These are phyloP conservation scores for Coregonus ussuriensis DNA, from an alignment of 2,797 vertebrate genomes.

Conservation along the genomic window DNA sequence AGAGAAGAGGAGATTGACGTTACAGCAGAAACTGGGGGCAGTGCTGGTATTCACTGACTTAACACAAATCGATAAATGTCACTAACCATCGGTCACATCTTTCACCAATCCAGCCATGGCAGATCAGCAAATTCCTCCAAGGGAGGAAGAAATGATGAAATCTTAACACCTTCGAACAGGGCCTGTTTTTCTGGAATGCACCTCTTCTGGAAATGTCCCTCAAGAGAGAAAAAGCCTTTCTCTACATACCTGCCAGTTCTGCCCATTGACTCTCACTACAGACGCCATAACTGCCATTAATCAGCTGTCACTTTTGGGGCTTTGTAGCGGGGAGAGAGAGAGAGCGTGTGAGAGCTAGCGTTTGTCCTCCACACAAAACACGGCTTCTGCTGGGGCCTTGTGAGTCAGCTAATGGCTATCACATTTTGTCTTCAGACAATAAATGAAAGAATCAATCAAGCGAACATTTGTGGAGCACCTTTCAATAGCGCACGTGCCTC, in stretches of 20 bases:
- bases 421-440: conserved; percentile 56
- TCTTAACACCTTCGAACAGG: too few species aligned
- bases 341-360: neutral
- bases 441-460: conserved; percentile 63
- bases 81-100: neutral
- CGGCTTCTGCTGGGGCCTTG: conserved; percentile 17
- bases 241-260: neutral
- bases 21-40: too few species aligned
- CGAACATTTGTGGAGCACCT: too few species aligned
- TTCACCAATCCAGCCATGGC: neutral
- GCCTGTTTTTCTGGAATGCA: neutral
- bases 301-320: conserved; percentile 1
- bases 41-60: too few species aligned
- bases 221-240: neutral
- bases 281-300: conserved; percentile 23
- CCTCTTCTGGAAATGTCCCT: neutral
- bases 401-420: conserved; percentile 62
- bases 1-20: too few species aligned
- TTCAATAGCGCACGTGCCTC: conserved; percentile 18
- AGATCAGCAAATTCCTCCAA: neutral
- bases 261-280: conserved; percentile 24
- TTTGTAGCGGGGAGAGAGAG: neutral
- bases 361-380: conserved; percentile 11
- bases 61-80: neutral
- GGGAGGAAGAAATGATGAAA: too few species aligned